Base-by-base conservation (phyloP, 1,140 invertebrate genomes). In the Bombus fervidus region DNA sequence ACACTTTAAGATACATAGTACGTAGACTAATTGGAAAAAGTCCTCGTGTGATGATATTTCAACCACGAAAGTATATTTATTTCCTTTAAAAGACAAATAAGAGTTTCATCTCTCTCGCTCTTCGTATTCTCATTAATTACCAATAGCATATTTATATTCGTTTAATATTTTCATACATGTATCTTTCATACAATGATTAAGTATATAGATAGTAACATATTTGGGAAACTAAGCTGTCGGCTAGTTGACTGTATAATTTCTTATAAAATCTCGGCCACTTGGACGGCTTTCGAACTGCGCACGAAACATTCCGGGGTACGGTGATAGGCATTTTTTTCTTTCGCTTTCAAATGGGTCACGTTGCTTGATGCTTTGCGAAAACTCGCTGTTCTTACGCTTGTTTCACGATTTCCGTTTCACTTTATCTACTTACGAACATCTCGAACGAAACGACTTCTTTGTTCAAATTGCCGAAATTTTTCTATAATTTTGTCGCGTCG, bases 181-280 rank as follows among this genome's bases (percentile, higher is more conserved):
- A n/a, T 69, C 13, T 22, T n/a, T 53, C 8, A 22, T 15, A n/a
- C 0, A 25, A 34, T 39, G 13, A 22, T 8, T 53, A 53, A 53
- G 22, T 53, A 53, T 53, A 53, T 28, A 53, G 25, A 4, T 3
- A 62, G 37, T 10, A n/a, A 41, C 22, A 71, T 82, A 59, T 31
- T 81, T 43, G 59, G 85, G 6, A 53, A 71, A 86, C 76, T 69
- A 75, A 84, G 39, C 59, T 79, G 39, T 39, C 43, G 62, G n/a
- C 47, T 78, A 77, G 80, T 85, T 90, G 90, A 90, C 88, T 90
- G 86, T 90, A 90, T 75, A 90, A 83, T 90, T 90, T 90, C 86
- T 90, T 66, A 69, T 87, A 90, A 90, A 90, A 90, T 86, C 71
- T 87, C 57, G 28, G 62, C n/a, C 39, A 34, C 28, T 39, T 37